Percentiles rank a stretch among this genome's conserved stretches.
These are phyloP conservation scores for Bombylius major DNA, from an alignment of 2,888 invertebrate genomes.

Conservation along the genomic window DNA sequence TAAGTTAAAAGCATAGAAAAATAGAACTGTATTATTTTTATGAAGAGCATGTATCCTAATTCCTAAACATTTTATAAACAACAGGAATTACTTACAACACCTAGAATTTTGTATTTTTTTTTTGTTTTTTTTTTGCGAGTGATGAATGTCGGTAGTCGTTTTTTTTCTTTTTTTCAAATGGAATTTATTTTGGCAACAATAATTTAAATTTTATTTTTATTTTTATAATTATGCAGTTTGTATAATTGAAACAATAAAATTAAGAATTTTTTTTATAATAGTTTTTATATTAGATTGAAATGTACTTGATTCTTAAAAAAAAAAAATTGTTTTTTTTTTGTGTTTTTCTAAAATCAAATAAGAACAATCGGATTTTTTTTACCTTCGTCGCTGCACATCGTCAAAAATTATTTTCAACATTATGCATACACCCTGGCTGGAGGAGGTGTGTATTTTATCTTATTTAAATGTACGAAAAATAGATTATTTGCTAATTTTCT, in stretches of 20 bases:
- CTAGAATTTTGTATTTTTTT: not conserved
- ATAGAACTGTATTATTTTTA: no score
- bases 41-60: no score
- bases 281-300: no score
- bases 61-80: not conserved
- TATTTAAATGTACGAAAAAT: no score
- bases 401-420: conserved; percentile 26
- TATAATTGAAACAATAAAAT: conserved; percentile 8
- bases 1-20: no score
- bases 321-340: not conserved
- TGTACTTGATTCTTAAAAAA: no score
- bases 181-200: conserved; percentile 14
- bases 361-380: not conserved
- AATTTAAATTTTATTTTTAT: conserved; percentile 7
- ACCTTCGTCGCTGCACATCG: conserved; percentile 3
- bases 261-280: not conserved
- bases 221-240: not conserved
- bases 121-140: not conserved
- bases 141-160: not conserved
- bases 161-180: conserved; percentile 2
- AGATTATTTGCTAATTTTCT: no score
- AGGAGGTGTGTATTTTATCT: not conserved
- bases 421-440: conserved; percentile 14
- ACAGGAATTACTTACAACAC: conserved; percentile 2
- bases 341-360: not conserved